Evolutionary conservation across 1,140 invertebrate species (phyloP).

Genomic region (Brachionus angularis): DNA sequence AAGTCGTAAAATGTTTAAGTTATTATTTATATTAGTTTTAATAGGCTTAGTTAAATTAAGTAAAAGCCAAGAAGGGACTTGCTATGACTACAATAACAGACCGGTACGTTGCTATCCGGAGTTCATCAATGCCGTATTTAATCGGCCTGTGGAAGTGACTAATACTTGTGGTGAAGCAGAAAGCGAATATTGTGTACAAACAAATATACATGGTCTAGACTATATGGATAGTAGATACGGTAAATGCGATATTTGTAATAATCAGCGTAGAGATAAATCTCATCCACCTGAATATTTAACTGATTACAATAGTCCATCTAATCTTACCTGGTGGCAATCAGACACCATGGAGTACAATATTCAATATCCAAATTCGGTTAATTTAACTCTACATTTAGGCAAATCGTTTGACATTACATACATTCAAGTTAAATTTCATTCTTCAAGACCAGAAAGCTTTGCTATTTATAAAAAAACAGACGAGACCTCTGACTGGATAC

Average conservation of each 20-base stretch:
- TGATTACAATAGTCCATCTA: constrained; percentile 63
- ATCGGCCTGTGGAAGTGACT: constrained; percentile 77
- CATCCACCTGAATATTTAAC: constrained; percentile 78
- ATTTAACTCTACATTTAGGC: constrained; percentile 87
- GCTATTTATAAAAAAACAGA: constrained; percentile 80
- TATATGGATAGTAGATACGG: not conserved
- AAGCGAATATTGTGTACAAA: constrained; percentile 40
- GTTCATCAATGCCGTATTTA: constrained; percentile 92
- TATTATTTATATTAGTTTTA: too few species aligned
- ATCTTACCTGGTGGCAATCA: constrained; percentile 96
- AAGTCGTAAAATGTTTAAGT: too few species aligned
- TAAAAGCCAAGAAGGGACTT: constrained; percentile 47
- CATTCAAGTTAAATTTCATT: constrained; percentile 83
- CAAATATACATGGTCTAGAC: constrained; percentile 10
- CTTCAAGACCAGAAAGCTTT: constrained; percentile 91
- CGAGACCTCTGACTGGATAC: constrained; percentile 78
- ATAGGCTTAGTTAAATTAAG: too few species aligned
- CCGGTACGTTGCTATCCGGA: constrained; percentile 84
- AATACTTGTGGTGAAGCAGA: constrained; percentile 80
- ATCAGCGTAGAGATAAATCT: constrained; percentile 48
- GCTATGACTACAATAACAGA: constrained; percentile 59
- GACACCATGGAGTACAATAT: constrained; percentile 91
- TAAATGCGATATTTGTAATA: constrained; percentile 27
- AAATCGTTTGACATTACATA: constrained; percentile 97
- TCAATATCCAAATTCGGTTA: constrained; percentile 81